A percentile compares a stretch with the other conserved stretches of the same genome.
These are phyloP conservation scores for Papilio polyxenes DNA, from an alignment of 1,140 invertebrate genomes.

Conservation along the genomic window DNA sequence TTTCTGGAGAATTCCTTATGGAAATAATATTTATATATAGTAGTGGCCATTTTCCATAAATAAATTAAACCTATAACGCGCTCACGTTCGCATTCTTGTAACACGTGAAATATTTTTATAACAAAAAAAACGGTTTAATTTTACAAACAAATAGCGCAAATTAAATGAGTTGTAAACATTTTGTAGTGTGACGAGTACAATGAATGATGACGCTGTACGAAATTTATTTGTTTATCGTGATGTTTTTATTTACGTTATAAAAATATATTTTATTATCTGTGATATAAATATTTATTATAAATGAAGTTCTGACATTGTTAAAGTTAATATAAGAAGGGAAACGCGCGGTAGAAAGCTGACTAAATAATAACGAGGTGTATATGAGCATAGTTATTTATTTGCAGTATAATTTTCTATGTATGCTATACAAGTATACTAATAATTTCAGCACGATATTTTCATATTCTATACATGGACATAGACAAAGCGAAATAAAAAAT, in stretches of 20 bases:
- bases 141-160: slow-evolving; percentile 9
- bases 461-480: too few species aligned
- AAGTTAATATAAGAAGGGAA: too few species aligned
- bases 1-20: not conserved
- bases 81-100: not conserved
- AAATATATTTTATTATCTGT: not conserved
- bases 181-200: not conserved
- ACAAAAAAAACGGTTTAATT: not conserved
- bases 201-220: not conserved
- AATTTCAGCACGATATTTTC: too few species aligned
- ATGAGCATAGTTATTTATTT: too few species aligned
- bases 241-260: not conserved
- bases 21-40: not conserved
- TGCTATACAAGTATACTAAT: too few species aligned
- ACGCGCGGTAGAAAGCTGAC: too few species aligned
- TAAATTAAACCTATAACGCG: not conserved
- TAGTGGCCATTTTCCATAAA: not conserved
- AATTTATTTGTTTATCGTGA: slow-evolving; percentile 4
- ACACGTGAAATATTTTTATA: slow-evolving; percentile 1
- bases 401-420: too few species aligned
- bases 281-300: not conserved
- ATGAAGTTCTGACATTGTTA: too few species aligned
- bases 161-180: slow-evolving; percentile 7
- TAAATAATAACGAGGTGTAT: too few species aligned
- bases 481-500: too few species aligned